These are phyloP conservation scores for Scytalopus superciliaris DNA, from an alignment of 2,113 vertebrate genomes.

Conservation along the genomic window DNA sequence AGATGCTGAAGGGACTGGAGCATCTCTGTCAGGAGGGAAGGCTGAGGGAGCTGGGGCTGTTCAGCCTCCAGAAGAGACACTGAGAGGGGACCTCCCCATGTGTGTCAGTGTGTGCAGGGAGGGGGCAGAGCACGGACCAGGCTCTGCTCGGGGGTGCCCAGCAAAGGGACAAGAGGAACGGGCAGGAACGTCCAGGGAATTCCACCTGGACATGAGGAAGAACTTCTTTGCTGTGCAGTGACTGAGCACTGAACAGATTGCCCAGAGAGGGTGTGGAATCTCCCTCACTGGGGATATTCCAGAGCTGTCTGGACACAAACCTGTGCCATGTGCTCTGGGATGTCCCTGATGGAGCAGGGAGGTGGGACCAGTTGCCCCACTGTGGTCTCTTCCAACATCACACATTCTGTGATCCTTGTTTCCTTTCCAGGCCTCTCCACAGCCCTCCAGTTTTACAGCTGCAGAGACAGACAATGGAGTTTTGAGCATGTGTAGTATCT, in stretches of 20 bases:
- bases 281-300: neutral
- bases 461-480: neutral
- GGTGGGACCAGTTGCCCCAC: neutral
- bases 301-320: neutral
- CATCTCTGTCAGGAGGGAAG: neutral
- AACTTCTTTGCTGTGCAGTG: neutral
- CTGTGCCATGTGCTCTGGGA: neutral
- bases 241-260: accelerated
- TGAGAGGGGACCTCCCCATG: neutral
- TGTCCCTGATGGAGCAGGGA: neutral
- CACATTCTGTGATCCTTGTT: neutral
- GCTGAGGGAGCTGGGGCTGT: neutral
- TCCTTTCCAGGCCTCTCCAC: neutral
- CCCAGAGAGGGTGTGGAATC: neutral
- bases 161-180: neutral
- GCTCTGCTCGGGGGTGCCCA: neutral
- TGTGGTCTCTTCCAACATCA: neutral
- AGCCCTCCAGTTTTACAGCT: neutral
- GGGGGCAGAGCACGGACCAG: neutral
- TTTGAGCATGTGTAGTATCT: neutral
- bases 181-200: neutral
- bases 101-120: neutral
- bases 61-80: neutral
- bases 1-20: neutral
- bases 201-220: neutral